These are phyloP conservation scores for Cactoblastis cactorum DNA, from an alignment of 2,888 invertebrate species.

Conservation along the genomic window DNA sequence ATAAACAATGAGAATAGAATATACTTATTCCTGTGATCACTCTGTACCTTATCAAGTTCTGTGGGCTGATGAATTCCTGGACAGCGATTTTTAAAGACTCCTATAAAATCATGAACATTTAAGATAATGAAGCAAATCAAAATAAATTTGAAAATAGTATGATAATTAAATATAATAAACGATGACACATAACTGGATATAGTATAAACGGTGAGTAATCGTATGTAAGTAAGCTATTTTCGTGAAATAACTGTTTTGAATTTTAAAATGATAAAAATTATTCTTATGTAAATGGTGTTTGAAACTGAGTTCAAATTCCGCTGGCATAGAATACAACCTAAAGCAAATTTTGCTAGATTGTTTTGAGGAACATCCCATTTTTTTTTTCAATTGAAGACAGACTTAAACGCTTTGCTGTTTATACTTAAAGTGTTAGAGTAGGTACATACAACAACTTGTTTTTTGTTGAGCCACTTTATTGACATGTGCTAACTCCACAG, in stretches of 20 bases:
- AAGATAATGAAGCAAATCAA: background rate
- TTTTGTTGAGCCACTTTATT: constrained; percentile 28
- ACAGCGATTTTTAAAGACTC: too few relatives aligned
- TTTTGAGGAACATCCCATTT: background rate
- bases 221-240: background rate
- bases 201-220: constrained; percentile 16
- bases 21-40: background rate
- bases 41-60: background rate
- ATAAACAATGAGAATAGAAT: background rate
- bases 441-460: background rate
- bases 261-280: background rate
- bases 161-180: background rate
- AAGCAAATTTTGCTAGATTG: background rate
- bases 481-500: constrained; percentile 60
- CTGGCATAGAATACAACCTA: background rate
- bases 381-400: background rate
- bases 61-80: background rate
- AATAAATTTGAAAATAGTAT: constrained; percentile 5
- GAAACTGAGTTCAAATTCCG: background rate
- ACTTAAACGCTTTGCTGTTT: background rate
- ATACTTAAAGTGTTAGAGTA: background rate
- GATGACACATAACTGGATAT: background rate
- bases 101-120: too few relatives aligned
- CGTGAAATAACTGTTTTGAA: background rate
- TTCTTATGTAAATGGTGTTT: background rate